Conservation (phyloP, 1,140 invertebrate species). For the Alviniconcha marisindica region DNA sequence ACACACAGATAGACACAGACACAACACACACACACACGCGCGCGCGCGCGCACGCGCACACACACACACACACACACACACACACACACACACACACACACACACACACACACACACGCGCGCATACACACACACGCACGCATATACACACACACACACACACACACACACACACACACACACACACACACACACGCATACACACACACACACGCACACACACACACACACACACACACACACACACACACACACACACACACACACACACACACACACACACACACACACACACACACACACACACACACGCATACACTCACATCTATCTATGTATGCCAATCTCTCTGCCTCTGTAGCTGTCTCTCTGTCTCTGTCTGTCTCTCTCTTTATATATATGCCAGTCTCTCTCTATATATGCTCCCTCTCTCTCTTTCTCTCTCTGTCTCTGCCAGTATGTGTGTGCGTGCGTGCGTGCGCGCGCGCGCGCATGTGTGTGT, state of each 20-base stretch:
- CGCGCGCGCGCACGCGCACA: background rate
- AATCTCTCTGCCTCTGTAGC: background rate
- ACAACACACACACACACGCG: too few species aligned
- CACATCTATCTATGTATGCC: background rate
- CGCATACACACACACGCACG: background rate
- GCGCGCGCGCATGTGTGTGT: background rate
- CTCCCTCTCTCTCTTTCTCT: too few species aligned
- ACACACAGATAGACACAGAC: too few species aligned
- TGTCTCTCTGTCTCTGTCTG: conserved; percentile 1
- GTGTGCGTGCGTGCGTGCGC: background rate
- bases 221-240: conserved; percentile 1
- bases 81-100: conserved; percentile 9
- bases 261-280: too few species aligned
- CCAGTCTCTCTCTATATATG: background rate
- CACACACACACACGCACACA: background rate
- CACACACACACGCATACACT: background rate
- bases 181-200: background rate
- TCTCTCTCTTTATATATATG: background rate
- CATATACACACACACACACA: background rate
- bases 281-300: too few species aligned
- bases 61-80: conserved; percentile 3
- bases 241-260: too few species aligned
- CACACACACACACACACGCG: background rate
- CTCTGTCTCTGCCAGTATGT: background rate
- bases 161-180: background rate